A percentile compares a stretch with the other conserved stretches of the same genome.
phyloP scores from a whole-genome alignment of 2,113 vertebrate species.

The Alligator sinensis region DNA sequence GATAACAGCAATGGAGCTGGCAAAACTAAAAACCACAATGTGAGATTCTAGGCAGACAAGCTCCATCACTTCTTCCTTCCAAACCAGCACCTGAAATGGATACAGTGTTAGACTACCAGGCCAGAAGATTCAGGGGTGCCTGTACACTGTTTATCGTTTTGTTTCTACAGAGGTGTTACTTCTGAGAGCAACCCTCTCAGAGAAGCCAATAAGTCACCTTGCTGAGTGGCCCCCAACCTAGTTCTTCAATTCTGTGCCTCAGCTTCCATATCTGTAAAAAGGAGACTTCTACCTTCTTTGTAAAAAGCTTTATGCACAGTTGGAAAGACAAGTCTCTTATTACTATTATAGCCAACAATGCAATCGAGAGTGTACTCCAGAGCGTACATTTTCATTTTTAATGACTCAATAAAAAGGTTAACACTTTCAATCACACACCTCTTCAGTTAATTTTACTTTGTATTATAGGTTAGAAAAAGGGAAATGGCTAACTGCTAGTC shows the following conservation, averaged over 20 bases:
- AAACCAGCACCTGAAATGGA: not conserved
- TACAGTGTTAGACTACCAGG: not conserved
- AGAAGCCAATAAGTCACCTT: not conserved
- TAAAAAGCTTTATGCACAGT: not conserved
- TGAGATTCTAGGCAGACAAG: rapidly evolving
- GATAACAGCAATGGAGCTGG: not conserved
- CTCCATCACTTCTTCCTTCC: not conserved
- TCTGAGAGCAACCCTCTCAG: not conserved
- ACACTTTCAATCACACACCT: too few species aligned
- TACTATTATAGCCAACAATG: not conserved
- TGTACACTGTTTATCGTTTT: rapidly evolving
- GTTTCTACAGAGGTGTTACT: not conserved
- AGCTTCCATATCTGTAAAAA: not conserved
- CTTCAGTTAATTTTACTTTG: too few species aligned
- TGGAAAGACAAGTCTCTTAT: not conserved
- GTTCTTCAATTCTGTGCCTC: not conserved
- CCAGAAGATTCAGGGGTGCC: not conserved
- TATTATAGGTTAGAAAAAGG: too few species aligned
- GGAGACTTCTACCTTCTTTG: not conserved
- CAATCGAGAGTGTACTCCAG: too few species aligned
- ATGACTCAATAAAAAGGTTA: too few species aligned
- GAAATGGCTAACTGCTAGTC: too few species aligned
- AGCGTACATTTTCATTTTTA: too few species aligned
- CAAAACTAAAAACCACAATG: not conserved
- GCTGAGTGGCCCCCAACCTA: not conserved